Base-by-base conservation (phyloP, 2,888 invertebrate genomes). In the Ceraclea dissimilis region DNA sequence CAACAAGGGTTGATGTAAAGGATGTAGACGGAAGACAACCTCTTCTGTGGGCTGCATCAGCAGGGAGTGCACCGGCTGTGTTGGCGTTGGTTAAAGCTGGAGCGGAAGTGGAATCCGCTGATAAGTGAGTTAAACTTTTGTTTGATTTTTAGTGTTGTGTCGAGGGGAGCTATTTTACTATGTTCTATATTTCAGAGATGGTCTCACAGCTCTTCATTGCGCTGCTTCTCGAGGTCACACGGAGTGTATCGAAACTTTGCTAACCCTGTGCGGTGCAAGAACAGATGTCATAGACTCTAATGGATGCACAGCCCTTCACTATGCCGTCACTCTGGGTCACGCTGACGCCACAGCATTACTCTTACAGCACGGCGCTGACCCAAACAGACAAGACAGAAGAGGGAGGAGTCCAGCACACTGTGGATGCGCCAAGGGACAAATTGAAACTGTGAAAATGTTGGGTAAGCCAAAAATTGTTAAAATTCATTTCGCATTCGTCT, bases 141-240 rank as follows among this genome's bases (percentile, higher is more conserved):
- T 6, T 8, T 31, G 8, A 31, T 31, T 31, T 11, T 8, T 39
- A 13, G 16, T 39, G 13, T 39, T 39, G 4, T 5, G 8, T 39
- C 13, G 4, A 4, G 13, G 39, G 13, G 2, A n/a, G 5, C 16
- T 39, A 39, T 39, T 4, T 8, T 39, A 8, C 16, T 2, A 39
- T 39, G 4, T n/a, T 39, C 13, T 16, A 39, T 4, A n/a, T 39
- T 39, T 13, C 39, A 39, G 92, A 69, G 97, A 98, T 68, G 95
- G 95, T 1, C 75, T 99, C 4, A 95, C 95, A 52, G 96, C 96
- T 0, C 73, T 99, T 21, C 98, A 99, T 69, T 98, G 98, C 71
- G 96, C 97, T 0, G 95, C 98, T 0, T 96, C 95, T 1, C 82
- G 97, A 54, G 98, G 98, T 1, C 96, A 97, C 69, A 88, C 89